Base-by-base conservation (phyloP, 2,113 vertebrate species). In the Malurus melanocephalus region DNA sequence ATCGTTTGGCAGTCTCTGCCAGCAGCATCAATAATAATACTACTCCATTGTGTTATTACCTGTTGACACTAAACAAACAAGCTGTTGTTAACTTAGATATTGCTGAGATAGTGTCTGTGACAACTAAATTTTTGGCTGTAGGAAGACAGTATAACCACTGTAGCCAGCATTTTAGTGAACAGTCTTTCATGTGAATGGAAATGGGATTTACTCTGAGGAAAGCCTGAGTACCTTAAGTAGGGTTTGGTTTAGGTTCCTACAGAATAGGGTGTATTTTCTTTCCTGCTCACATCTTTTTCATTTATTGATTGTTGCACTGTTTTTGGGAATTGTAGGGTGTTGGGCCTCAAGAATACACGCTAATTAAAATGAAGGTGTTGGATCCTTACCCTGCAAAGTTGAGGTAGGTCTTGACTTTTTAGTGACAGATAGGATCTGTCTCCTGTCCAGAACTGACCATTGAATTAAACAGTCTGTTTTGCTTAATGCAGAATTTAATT, bases 311-410 rank as follows among this genome's bases (percentile, higher is more conserved):
- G 19, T 79, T 94, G 32, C 42, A 13, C 66, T 96, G 12, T 94
- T 71, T 80, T 30, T 91, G 80, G 87, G 84, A 56, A 93, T 86
- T 80, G 18, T 80, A 99, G 99, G 99, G 99, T 94, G 98, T 99
- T 20, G 99, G 98, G 75, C 99, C 99, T 93, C 99, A 99, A 78
- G 99, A 99, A 93, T 99, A 99, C 74, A 99, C 99, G 0, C 97
- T 99, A 33, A 96, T 99, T 89, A 99, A 99, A 97, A 98, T 99
- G 98, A 99, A 99, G 96, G 96, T 99, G 32, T 94, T 99, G 48
- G 99, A 99, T 42, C 99, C 99, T 14, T 99, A 98, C 80, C 99
- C 99, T 16, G 77, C 97, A 42, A 99, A 99, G 94, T 86, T 99
- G 92, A 99, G 99, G 98, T 99, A 98, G 42, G 97, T 88, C 85